Evolutionary conservation across 2,113 vertebrate species (phyloP), one percentile per base, ranked within the genome.

Genomic region (Corythoichthys intestinalis): DNA sequence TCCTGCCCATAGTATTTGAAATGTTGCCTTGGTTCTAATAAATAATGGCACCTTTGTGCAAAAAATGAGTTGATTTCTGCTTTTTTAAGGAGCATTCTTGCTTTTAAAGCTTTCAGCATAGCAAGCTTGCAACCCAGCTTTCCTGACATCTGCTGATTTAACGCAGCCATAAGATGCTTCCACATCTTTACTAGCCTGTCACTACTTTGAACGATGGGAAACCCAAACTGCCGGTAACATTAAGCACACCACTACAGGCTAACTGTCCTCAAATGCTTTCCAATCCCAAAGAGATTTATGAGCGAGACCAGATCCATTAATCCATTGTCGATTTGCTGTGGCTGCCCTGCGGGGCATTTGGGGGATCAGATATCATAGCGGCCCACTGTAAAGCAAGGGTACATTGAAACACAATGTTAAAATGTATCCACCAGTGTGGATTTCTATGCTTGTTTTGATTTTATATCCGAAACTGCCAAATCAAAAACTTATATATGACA

Each of bases 251-350:
- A 86, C 87, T 89, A 81, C 79, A 83, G 85, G 74, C 85, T 76
- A 78, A 89, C 87, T 86, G 85, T 87, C 86, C 85, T 85, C 83
- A 64, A 87, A 87, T 75, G 81, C 84, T 85, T 87, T 86, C 84
- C 89, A 87, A 84, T 87, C 78, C 82, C 77, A 71, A 73, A 74
- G 82, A 87, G 87, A 88, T 88, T 89, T 88, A 90, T 76, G 89
- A 84, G 86, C 83, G 83, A 74, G 84, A 85, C 86, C 85, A 81
- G 76, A 88, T 86, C 89, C 85, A 89, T 88, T 85, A 86, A 88
- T 90, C 84, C 84, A 86, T 80, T 88, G 86, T 87, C 86, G 85
- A 89, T 89, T 88, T 83, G 83, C 83, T 85, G 79, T 86, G 84
- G 86, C 78, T 88, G 82, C 84, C 86, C 87, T 71, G 72, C 83